Conservation (phyloP, 1,140 invertebrate genomes). For the Helicoverpa zea region DNA sequence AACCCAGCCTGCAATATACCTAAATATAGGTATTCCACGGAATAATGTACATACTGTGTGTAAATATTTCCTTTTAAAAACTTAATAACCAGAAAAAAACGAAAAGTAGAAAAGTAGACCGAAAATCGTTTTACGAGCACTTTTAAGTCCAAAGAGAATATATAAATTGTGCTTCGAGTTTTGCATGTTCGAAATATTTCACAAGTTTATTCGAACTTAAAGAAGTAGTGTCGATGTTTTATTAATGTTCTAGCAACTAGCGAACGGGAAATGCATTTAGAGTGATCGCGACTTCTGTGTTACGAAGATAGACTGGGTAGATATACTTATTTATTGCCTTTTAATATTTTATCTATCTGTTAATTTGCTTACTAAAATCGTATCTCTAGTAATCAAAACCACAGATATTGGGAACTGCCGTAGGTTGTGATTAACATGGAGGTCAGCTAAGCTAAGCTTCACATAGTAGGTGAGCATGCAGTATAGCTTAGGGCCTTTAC, state of each 20-base stretch:
- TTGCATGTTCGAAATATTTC: not conserved
- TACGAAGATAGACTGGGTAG: not conserved
- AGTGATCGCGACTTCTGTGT: not conserved
- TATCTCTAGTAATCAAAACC: too few species aligned
- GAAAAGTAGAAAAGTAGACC: not conserved
- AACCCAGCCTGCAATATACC: too few species aligned
- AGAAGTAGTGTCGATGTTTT: not conserved
- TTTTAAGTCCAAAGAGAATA: slow-evolving; percentile 11
- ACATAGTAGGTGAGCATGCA: too few species aligned
- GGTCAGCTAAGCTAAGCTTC: too few species aligned
- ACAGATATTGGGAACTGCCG: too few species aligned
- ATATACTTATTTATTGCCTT: not conserved
- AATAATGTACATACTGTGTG: too few species aligned
- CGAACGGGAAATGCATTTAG: not conserved
- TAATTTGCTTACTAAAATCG: not conserved
- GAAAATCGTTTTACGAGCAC: not conserved
- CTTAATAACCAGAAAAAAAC: not conserved
- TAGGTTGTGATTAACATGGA: too few species aligned
- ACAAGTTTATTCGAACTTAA: too few species aligned
- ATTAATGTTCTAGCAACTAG: not conserved
- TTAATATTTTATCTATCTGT: not conserved
- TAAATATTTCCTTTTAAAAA: too few species aligned
- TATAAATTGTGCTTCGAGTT: not conserved
- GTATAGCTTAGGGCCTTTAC: too few species aligned
- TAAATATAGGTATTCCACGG: too few species aligned